Conservation (phyloP, 2,797 vertebrate genomes). For the Corythornis leucogaster region DNA sequence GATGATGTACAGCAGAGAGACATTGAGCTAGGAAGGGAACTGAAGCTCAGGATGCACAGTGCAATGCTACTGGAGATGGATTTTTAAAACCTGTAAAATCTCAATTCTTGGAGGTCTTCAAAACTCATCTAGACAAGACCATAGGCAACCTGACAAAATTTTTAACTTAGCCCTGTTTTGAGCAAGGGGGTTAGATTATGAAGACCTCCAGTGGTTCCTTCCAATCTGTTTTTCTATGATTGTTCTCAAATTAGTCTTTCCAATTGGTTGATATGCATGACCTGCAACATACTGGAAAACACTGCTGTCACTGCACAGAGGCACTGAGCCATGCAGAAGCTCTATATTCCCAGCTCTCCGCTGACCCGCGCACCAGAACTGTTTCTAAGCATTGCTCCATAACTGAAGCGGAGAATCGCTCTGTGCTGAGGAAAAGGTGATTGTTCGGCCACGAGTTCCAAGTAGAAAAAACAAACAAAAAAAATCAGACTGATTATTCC, state of each 20-base stretch:
- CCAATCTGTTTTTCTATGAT: background rate
- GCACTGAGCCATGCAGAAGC: conserved; percentile 44
- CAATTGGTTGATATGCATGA: conserved; percentile 32
- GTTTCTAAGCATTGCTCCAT: background rate
- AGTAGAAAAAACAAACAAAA: background rate
- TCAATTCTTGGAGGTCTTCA: background rate
- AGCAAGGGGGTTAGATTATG: background rate
- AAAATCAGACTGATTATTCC: background rate
- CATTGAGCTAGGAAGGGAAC: background rate
- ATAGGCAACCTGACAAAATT: conserved; percentile 22
- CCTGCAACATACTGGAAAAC: conserved; percentile 30
- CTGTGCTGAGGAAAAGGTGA: background rate
- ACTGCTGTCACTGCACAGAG: conserved; percentile 27
- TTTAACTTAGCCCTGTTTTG: conserved; percentile 2
- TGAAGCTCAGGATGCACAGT: background rate
- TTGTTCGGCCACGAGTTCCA: background rate
- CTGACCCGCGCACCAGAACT: background rate
- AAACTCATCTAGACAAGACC: background rate
- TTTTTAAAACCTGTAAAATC: background rate
- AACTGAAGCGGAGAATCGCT: background rate
- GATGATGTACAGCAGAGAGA: background rate
- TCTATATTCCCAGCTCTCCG: conserved; percentile 8
- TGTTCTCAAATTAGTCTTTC: conserved; percentile 33
- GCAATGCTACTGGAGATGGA: background rate
- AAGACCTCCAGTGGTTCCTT: conserved; percentile 35